Evolutionary conservation across 2,797 vertebrate genomes (phyloP), one percentile per base, ranked within the genome.

Genomic region (Lates japonicus): DNA sequence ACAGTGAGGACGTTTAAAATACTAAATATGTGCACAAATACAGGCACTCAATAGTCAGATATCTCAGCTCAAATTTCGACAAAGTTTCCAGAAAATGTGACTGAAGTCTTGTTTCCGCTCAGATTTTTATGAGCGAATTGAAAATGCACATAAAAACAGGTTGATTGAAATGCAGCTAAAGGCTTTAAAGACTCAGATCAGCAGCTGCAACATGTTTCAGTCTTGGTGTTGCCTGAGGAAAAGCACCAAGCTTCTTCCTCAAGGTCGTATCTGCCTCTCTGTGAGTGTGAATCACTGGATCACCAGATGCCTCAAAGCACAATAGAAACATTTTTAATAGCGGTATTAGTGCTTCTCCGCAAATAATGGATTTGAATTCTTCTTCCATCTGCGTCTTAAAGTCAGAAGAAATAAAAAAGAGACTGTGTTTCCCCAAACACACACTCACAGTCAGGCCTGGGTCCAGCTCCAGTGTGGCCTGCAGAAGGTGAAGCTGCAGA

Each of bases 401-500:
- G 68, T 72, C 41, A 55, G 55, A 17, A 7, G 60, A 57, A 73
- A 44, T 19, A 7, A 68, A 67, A 7, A 68, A 67, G 2, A 8
- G 25, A 37, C 37, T 14, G 37, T 25, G n/a, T 20, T 55, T 33
- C 42, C 10, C 5, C 48, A 20, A 19, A 58, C 72, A 33, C 46
- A 46, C 60, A 31, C 49, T 16, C 29, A 8, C 29, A 16, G 17
- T 31, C 57, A 0, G 70, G 82, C 71, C 22, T 25, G 3, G 2
- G 33, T 76, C 78, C 76, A 74, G 57, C 78, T 86, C 69, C 62
- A 59, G 83, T 83, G 87, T 95, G 96, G 95, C 95, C 92, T 87
- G 90, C 92, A 93, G 94, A 94, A 95, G 96, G 96, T 96, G 96
- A 96, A 95, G 86, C 75, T 89, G 88, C 67, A 58, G 71, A 69